Base-by-base conservation (phyloP, 2,113 vertebrate species). In the Prolemur simus region DNA sequence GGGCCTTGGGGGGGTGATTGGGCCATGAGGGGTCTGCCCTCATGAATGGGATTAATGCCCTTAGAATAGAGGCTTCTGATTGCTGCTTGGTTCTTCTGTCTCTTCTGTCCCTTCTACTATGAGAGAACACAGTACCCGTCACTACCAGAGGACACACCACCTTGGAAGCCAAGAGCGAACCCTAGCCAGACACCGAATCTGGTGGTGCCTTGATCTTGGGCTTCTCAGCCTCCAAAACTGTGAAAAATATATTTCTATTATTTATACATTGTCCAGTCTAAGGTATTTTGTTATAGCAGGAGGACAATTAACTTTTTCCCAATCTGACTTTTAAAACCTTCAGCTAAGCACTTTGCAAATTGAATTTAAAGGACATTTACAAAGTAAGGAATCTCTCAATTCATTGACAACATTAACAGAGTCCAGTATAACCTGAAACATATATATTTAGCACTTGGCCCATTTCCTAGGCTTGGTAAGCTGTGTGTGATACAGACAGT, bases 381-480 rank as follows among this genome's bases (percentile, higher is more conserved):
- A 73, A 88, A 92, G 13, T n/a, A 86, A 77, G 74, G 7, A 14
- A 95, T 71, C 74, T 91, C 56, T 89, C 73, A 96, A 37, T 81
- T 71, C 58, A 69, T 15, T 82, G 58, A 73, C 42, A 78, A 63
- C 49, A 45, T 42, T 54, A 42, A 42, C 6, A 37, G 69, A 56
- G n/a, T 77, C 81, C 32, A 63, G 32, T 76, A 69, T 68, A 66
- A 56, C 32, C 34, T 58, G 10, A 73, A 89, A 73, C 17, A 27
- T 12, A 20, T 20, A 29, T 52, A 45, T 60, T 45, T 58, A 47
- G 45, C 20, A n/a, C 39, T 11, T 85, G n/a, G 3, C 17, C 37
- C 73, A 69, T 54, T 81, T 74, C 60, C 39, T 66, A 54, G 29
- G 34, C 39, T 15, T 54, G 45, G 47, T 42, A 63, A 92, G 29